Evolutionary conservation across 1,140 invertebrate genomes (phyloP).

Genomic region (Capitella teleta): DNA sequence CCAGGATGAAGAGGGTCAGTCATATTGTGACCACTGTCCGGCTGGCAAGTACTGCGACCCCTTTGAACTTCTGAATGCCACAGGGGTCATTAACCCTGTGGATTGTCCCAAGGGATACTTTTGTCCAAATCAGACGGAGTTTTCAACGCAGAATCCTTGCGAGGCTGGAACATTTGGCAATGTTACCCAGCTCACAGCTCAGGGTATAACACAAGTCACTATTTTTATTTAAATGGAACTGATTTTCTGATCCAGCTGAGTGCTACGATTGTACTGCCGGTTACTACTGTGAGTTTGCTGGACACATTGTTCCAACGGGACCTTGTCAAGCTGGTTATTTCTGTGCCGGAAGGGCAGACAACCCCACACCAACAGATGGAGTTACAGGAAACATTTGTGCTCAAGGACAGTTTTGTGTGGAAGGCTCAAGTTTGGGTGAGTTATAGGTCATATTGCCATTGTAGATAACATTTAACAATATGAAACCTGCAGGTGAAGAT

Average conservation of each 20-base stretch:
- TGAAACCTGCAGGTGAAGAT: constrained; percentile 17
- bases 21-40: constrained; percentile 22
- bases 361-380: constrained; percentile 21
- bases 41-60: constrained; percentile 30
- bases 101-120: constrained; percentile 27
- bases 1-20: constrained; percentile 16
- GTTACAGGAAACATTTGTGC: constrained; percentile 5
- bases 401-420: constrained; percentile 3
- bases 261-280: constrained; percentile 23
- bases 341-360: constrained; percentile 27
- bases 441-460: background rate
- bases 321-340: constrained; percentile 31
- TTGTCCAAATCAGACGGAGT: constrained; percentile 25
- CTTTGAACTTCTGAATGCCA: constrained; percentile 25
- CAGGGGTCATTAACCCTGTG: constrained; percentile 23
- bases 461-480: background rate
- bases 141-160: constrained; percentile 24
- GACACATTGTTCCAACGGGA: constrained; percentile 6
- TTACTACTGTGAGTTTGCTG: constrained; percentile 7
- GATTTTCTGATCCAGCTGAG: constrained; percentile 16
- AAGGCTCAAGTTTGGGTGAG: constrained; percentile 2
- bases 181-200: constrained; percentile 6
- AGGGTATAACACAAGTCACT: too few species aligned
- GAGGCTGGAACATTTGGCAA: constrained; percentile 24
- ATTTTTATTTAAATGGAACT: background rate